Evolutionary conservation across 2,797 vertebrate species (phyloP).

Genomic region (Sebastes aleutianus): DNA sequence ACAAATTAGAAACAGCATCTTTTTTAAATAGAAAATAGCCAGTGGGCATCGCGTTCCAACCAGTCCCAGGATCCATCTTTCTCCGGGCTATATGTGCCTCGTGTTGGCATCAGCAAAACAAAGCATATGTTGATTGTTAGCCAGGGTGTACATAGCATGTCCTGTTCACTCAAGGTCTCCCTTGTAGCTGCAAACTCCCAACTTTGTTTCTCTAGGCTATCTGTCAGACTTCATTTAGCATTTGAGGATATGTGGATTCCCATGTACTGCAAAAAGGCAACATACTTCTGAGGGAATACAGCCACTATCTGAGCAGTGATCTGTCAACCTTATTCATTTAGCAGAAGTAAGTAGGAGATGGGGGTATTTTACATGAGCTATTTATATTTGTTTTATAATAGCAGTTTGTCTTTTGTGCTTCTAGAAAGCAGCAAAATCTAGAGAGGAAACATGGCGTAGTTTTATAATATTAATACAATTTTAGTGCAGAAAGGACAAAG

Average conservation of each 20-base stretch:
- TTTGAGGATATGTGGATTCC: constrained; percentile 90
- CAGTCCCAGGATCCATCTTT: constrained; percentile 82
- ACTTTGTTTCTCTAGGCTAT: constrained; percentile 98
- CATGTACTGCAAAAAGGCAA: constrained; percentile 93
- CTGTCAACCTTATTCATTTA: constrained; percentile 93
- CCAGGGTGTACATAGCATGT: constrained; percentile 95
- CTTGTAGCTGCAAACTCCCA: constrained; percentile 93
- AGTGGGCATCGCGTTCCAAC: constrained; percentile 78
- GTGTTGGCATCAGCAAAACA: constrained; percentile 89
- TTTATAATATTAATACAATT: background rate
- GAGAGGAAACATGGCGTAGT: background rate
- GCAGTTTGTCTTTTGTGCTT: constrained; percentile 23
- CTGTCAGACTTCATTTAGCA: constrained; percentile 99
- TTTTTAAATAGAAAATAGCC: constrained; percentile 75
- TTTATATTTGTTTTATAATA: constrained; percentile 56
- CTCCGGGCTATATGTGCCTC: constrained; percentile 89
- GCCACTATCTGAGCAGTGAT: constrained; percentile 92
- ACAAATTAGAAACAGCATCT: constrained; percentile 74
- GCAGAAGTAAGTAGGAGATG: constrained; percentile 79
- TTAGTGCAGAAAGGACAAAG: background rate
- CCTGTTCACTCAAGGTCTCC: constrained; percentile 97
- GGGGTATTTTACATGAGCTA: constrained; percentile 68
- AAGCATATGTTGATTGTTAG: constrained; percentile 99
- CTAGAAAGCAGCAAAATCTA: background rate
- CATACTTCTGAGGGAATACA: constrained; percentile 84